Percentiles rank a stretch among this genome's conserved stretches.
phyloP scores from a whole-genome alignment of 1,140 invertebrate genomes.

The Chironomus tepperi region DNA sequence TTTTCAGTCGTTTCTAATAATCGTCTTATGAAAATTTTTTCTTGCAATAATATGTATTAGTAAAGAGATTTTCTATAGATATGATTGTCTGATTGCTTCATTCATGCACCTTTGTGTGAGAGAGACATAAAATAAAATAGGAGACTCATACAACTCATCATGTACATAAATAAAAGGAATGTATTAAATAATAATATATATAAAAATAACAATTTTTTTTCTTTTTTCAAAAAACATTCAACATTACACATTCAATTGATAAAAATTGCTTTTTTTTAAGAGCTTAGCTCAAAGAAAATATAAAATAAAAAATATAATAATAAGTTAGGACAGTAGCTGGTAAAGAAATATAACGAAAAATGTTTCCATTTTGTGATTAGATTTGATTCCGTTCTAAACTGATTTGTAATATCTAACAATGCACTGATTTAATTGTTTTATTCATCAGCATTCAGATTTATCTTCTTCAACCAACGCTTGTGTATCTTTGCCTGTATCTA shows the following conservation, averaged over 20 bases:
- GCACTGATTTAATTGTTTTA: not conserved
- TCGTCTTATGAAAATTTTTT: too few species aligned
- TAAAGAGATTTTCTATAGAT: too few species aligned
- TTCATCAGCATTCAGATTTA: slow-evolving; percentile 41
- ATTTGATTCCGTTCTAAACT: not conserved
- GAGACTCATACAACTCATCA: too few species aligned
- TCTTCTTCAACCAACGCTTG: slow-evolving; percentile 83
- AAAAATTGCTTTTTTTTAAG: not conserved
- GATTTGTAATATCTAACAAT: not conserved
- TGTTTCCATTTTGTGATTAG: not conserved
- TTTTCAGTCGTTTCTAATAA: too few species aligned
- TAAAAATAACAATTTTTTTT: not conserved
- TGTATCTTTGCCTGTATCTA: slow-evolving; percentile 87
- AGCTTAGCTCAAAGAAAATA: not conserved
- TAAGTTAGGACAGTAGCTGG: slow-evolving; percentile 2
- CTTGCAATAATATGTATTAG: too few species aligned
- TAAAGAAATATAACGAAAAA: not conserved
- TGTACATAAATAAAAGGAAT: too few species aligned
- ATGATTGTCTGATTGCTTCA: too few species aligned
- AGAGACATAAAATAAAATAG: too few species aligned
- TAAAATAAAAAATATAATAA: not conserved
- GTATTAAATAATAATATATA: not conserved
- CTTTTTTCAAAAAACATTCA: not conserved
- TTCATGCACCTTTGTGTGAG: too few species aligned
- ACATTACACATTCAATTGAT: not conserved